Evolutionary conservation across 2,888 invertebrate species (phyloP).

Genomic region (Eumacrocentrus americanus): DNA sequence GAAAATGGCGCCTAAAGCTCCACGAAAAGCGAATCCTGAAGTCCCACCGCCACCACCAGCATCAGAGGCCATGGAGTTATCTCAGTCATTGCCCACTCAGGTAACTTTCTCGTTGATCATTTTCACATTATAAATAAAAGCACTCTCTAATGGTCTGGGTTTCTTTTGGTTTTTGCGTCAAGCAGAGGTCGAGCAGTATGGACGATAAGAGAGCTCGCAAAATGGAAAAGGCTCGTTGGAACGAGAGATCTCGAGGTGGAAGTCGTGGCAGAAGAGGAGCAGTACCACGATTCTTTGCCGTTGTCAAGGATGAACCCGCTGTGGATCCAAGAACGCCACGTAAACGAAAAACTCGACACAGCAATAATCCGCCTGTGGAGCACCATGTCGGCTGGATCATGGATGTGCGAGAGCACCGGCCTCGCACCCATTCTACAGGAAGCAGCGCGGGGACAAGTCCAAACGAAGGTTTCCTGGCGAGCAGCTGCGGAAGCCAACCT

Average conservation of each 20-base stretch:
- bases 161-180: background rate
- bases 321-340: slow-evolving; percentile 74
- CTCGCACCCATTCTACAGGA: slow-evolving; percentile 78
- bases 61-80: slow-evolving; percentile 50
- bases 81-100: slow-evolving; percentile 45
- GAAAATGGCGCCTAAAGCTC: slow-evolving; percentile 72
- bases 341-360: slow-evolving; percentile 91
- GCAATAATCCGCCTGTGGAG: slow-evolving; percentile 91
- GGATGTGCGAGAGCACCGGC: slow-evolving; percentile 85
- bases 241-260: slow-evolving; percentile 42
- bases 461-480: slow-evolving; percentile 69
- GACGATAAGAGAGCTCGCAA: slow-evolving; percentile 49
- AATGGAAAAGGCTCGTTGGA: slow-evolving; percentile 46
- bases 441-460: slow-evolving; percentile 82
- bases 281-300: slow-evolving; percentile 91
- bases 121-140: too few species aligned
- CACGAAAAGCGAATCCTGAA: slow-evolving; percentile 73
- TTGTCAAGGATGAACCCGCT: slow-evolving; percentile 77
- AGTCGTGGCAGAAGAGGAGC: slow-evolving; percentile 55
- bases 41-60: slow-evolving; percentile 85
- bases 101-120: slow-evolving; percentile 23
- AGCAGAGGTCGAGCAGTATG: slow-evolving; percentile 15
- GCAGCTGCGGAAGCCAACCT: slow-evolving; percentile 81
- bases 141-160: background rate
- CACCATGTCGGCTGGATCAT: slow-evolving; percentile 98